A percentile compares a stretch with the other conserved stretches of the same genome.
Conservation (phyloP, 2,113 vertebrate genomes). For the Propithecus coquereli region DNA sequence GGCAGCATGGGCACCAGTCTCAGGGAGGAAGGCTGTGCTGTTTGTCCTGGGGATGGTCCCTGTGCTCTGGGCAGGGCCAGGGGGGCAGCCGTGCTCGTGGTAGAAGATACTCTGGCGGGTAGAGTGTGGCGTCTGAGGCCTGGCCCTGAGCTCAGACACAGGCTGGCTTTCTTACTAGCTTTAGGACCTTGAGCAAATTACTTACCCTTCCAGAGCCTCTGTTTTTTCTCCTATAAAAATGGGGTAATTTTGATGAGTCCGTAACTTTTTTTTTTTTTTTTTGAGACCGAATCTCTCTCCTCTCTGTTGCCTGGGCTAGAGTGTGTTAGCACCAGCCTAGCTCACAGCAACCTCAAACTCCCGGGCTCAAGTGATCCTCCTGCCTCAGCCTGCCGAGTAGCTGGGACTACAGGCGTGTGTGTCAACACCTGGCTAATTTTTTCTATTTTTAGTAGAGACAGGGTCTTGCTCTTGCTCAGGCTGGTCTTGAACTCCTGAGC, state of each 20-base stretch:
- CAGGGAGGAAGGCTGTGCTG: background rate
- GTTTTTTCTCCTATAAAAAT: background rate
- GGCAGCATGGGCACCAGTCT: fast-evolving
- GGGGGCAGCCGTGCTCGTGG: background rate
- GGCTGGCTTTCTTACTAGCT: background rate
- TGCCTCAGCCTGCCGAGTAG: no score
- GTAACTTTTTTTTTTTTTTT: background rate
- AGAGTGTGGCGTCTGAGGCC: background rate
- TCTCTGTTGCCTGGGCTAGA: no score
- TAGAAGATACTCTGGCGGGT: background rate
- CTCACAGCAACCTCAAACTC: no score
- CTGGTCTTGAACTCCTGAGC: no score
- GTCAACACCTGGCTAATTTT: no score
- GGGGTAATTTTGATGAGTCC: background rate
- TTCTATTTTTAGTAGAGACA: no score
- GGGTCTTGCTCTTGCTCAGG: no score
- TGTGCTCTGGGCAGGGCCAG: background rate
- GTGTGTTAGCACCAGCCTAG: no score
- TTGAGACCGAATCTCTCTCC: no score
- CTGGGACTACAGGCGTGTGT: no score
- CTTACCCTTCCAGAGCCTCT: background rate
- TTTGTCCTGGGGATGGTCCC: background rate
- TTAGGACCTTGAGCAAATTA: background rate
- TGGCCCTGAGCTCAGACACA: background rate
- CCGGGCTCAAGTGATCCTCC: no score